phyloP scores from a whole-genome alignment of 2,113 vertebrate species.

The Canis aureus region DNA sequence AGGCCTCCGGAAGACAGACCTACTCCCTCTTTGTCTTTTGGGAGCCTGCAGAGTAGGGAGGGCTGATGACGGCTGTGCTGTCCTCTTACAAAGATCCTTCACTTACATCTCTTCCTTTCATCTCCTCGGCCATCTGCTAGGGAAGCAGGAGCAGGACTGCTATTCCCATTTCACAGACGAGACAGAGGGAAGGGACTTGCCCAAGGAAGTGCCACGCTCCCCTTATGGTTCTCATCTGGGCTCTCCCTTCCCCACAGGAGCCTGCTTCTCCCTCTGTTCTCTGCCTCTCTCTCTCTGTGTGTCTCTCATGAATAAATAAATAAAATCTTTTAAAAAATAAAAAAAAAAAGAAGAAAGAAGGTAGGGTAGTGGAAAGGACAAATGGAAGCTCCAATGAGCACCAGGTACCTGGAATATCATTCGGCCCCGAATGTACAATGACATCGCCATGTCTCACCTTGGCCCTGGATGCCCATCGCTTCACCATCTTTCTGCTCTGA shows the following conservation, averaged over 20 bases:
- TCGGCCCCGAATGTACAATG: not conserved
- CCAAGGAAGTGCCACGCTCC: not conserved
- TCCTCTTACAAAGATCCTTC: conserved; percentile 15
- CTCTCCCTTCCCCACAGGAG: not conserved
- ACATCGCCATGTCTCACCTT: not conserved
- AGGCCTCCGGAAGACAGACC: not conserved
- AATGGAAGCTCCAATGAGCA: not conserved
- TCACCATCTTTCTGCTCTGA: not conserved
- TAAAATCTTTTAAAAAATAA: no score
- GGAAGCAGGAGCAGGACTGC: not conserved
- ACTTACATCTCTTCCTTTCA: not conserved
- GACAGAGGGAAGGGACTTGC: not conserved
- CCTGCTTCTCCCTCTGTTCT: no score
- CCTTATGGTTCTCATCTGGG: not conserved
- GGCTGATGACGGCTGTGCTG: not conserved
- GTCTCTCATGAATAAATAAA: no score
- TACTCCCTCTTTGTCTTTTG: accelerated
- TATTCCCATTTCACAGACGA: not conserved
- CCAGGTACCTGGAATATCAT: not conserved
- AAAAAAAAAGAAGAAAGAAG: not conserved
- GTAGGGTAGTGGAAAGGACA: not conserved
- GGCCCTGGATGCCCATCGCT: not conserved
- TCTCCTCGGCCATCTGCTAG: not conserved
- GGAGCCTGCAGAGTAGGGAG: not conserved
- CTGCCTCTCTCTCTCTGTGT: no score